Conservation (phyloP, 2,797 vertebrate genomes). For the Pseudochromis fuscus region DNA sequence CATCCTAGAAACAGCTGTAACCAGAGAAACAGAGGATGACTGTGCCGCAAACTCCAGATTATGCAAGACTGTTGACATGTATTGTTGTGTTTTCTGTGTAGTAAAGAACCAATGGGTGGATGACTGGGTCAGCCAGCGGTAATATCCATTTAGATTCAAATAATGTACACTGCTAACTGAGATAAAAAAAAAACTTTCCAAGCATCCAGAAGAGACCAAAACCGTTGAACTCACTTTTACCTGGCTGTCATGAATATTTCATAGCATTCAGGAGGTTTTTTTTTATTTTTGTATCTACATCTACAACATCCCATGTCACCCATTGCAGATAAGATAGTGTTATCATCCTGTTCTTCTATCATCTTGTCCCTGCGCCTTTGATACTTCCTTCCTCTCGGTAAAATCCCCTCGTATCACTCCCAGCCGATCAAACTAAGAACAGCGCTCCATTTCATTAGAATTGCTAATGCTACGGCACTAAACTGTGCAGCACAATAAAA, state of each 20-base stretch:
- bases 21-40: conserved; percentile 41
- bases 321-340: conserved; percentile 61
- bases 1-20: conserved; percentile 72
- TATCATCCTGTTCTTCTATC: conserved; percentile 54
- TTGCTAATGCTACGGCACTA: conserved; percentile 73
- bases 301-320: conserved; percentile 28
- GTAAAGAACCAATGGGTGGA: background rate
- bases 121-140: conserved; percentile 15
- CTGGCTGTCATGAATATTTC: conserved; percentile 52
- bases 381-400: conserved; percentile 57
- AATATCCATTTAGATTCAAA: conserved; percentile 18
- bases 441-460: conserved; percentile 71
- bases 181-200: conserved; percentile 16
- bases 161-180: background rate
- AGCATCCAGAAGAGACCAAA: conserved; percentile 8
- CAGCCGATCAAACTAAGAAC: conserved; percentile 65
- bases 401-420: conserved; percentile 63
- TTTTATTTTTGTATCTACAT: conserved; percentile 44
- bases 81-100: conserved; percentile 10
- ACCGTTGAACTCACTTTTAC: conserved; percentile 40
- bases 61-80: conserved; percentile 49
- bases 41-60: conserved; percentile 29
- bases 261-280: conserved; percentile 24
- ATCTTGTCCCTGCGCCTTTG: conserved; percentile 58
- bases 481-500: conserved; percentile 59